phyloP scores from a whole-genome alignment of 2,797 vertebrate species.

The Melanogrammus aeglefinus region DNA sequence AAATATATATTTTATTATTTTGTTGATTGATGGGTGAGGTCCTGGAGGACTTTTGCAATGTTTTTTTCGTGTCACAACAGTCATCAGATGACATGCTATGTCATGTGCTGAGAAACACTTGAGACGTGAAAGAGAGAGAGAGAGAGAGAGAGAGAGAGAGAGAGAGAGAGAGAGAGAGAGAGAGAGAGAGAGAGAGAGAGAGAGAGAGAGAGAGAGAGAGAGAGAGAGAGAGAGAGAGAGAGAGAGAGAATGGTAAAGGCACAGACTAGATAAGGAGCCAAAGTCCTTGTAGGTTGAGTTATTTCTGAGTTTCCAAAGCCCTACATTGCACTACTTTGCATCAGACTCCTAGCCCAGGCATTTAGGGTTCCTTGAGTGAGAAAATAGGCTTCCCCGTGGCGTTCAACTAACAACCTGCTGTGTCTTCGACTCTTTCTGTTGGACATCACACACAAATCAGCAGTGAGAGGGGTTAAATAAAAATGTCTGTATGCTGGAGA shows the following conservation, averaged over 20 bases:
- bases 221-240: background rate
- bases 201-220: constrained; percentile 4
- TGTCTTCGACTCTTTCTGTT: background rate
- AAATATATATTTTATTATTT: background rate
- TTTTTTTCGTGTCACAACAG: background rate
- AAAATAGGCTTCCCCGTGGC: background rate
- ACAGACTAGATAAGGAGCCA: background rate
- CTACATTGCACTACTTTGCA: background rate
- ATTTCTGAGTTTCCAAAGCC: background rate
- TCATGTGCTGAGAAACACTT: constrained; percentile 31
- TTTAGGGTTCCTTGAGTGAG: background rate
- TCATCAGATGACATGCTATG: constrained; percentile 23
- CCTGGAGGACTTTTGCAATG: background rate
- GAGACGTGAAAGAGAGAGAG: background rate
- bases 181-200: constrained; percentile 29
- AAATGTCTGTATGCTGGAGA: background rate
- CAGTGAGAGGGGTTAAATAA: background rate
- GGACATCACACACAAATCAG: background rate
- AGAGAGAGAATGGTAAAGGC: background rate
- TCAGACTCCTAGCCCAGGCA: background rate
- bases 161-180: constrained; percentile 13
- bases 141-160: constrained; percentile 32
- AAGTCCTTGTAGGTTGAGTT: constrained; percentile 1
- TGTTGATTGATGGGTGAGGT: background rate
- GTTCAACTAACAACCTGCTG: background rate